Percentiles rank a stretch among this genome's conserved stretches.
phyloP scores from a whole-genome alignment of 1,140 invertebrate species.

The Maconellicoccus hirsutus region DNA sequence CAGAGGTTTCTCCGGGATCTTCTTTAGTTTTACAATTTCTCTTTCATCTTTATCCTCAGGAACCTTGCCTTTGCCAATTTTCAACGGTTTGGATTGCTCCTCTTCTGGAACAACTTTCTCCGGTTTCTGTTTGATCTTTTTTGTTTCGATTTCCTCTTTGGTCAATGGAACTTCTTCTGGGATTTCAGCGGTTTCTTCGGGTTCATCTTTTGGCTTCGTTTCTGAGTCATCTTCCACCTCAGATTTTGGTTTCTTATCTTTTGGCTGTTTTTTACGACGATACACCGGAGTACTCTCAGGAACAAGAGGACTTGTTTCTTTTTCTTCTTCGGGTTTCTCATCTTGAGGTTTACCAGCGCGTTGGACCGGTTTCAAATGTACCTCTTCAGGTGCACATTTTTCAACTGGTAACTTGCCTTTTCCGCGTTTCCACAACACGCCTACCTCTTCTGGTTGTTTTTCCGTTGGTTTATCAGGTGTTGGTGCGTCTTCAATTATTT shows the following conservation, averaged over 20 bases:
- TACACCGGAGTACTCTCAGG: slow-evolving; percentile 32
- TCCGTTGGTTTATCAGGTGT: no score
- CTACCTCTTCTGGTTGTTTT: no score
- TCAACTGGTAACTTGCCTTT: neutral
- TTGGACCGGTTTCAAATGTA: neutral
- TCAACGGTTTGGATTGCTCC: slow-evolving; percentile 27
- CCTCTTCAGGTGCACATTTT: neutral
- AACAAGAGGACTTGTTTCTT: neutral
- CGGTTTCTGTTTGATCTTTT: slow-evolving; percentile 31
- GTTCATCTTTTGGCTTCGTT: neutral
- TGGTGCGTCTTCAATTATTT: no score
- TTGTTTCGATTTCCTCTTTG: slow-evolving; percentile 29
- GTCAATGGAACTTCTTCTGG: neutral
- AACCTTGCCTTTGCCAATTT: slow-evolving; percentile 31
- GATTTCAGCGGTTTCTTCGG: neutral
- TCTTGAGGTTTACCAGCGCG: no score
- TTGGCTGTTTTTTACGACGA: slow-evolving; percentile 25
- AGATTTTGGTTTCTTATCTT: slow-evolving; percentile 25
- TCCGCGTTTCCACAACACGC: neutral
- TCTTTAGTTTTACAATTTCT: slow-evolving; percentile 31
- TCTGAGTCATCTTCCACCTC: slow-evolving; percentile 4
- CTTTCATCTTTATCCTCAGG: slow-evolving; percentile 28
- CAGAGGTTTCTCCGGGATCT: slow-evolving; percentile 27
- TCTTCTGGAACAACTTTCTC: slow-evolving; percentile 19
- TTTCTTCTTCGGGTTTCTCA: no score